Base-by-base conservation (phyloP, 2,113 vertebrate genomes). In the Lophotis ruficrista region DNA sequence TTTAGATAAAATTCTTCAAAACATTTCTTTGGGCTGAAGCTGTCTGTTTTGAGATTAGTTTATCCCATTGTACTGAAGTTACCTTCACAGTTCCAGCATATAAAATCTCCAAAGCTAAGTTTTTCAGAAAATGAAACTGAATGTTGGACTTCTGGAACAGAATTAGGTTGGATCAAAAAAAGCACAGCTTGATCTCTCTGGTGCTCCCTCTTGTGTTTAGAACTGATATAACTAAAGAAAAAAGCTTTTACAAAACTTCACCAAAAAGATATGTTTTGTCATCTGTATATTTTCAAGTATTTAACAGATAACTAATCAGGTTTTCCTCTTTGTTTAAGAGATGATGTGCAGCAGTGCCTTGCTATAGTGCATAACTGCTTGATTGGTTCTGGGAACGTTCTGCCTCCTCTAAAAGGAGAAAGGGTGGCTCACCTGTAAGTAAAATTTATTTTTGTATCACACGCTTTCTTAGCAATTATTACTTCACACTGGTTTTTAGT, bases 261-360 rank as follows among this genome's bases (percentile, higher is more conserved):
- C 3, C 6, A 31, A 54, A 85, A 58, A 54, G 45, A 18, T 25
- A 20, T 9, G 7, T 1, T n/a, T 79, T 72, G 38, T 54, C 4
- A 16, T 28, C 71, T 75, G 18, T 50, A 18, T 81, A 1, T 89
- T 87, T 76, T 57, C 50, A 91, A 82, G 58, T n/a, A 30, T 78
- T 77, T 58, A 81, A n/a, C 28, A 62, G 33, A 12, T 21, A 25
- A 70, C 7, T 96, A 73, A 96, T 45, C 3, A 6, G 6, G 3
- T 90, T 96, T 93, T 90, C 12, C 33, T 89, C 62, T 88, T 77
- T 78, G 23, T 92, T 97, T n/a, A 97, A 99, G 99, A 98, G 99
- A 99, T 98, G 99, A 99, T 94, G 98, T 99, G 94, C 98, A 99
- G 5, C 99, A 99, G 96, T 99, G 99, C 96, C 98, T 99, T 92